Percentiles rank a stretch among this genome's conserved stretches.
Conservation (phyloP, 2,113 vertebrate genomes). For the Turdus rufiventris region DNA sequence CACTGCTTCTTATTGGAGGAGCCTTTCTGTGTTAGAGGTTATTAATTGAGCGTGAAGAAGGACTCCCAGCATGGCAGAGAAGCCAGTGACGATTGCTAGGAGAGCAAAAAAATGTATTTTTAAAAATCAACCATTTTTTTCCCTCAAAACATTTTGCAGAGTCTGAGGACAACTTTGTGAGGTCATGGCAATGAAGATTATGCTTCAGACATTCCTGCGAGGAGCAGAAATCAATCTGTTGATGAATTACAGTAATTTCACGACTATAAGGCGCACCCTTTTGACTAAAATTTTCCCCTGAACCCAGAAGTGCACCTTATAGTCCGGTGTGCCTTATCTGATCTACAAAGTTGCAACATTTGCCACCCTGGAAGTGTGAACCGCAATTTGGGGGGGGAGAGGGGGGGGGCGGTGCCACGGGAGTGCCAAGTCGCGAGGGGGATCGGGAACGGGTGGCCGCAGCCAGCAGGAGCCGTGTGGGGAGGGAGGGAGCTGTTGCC, state of each 20-base stretch:
- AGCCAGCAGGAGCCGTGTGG: no score
- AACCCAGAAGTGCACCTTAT: no score
- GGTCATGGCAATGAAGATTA: not conserved
- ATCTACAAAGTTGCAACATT: no score
- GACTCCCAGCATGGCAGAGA: not conserved
- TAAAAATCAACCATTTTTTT: not conserved
- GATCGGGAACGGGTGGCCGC: no score
- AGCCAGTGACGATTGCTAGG: not conserved
- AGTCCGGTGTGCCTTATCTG: no score
- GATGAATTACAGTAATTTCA: not conserved
- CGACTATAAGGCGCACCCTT: no score
- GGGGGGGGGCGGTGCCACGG: no score
- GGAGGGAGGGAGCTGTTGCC: no score
- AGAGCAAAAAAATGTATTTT: fast-evolving
- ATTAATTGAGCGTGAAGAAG: not conserved
- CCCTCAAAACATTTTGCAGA: not conserved
- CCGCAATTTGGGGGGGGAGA: no score
- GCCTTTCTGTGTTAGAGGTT: not conserved
- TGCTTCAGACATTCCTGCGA: not conserved
- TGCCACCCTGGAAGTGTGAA: no score
- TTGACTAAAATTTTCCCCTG: no score
- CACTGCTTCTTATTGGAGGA: not conserved
- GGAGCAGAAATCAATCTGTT: not conserved
- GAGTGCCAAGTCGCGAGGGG: no score
- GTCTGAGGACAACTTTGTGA: not conserved